These are phyloP conservation scores for Neoseiulus cucumeris DNA, from an alignment of 1,140 invertebrate genomes.

Conservation along the genomic window DNA sequence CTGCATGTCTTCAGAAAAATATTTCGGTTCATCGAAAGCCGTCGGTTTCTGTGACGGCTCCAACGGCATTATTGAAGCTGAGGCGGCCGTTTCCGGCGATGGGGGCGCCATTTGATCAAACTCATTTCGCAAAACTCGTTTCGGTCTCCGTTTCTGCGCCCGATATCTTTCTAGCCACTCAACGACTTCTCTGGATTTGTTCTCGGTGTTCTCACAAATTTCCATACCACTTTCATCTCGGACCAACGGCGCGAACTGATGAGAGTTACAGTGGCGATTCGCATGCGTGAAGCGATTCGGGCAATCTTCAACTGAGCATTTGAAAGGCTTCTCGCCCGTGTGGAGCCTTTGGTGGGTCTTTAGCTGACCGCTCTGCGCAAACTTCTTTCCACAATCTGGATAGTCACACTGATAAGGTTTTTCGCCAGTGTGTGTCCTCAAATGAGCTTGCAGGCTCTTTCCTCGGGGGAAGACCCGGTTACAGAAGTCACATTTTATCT, in stretches of 20 bases:
- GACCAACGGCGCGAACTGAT: conserved; percentile 25
- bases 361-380: conserved; percentile 60
- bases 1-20: background rate
- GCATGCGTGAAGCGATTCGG: conserved; percentile 54
- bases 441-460: conserved; percentile 57
- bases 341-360: conserved; percentile 62
- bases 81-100: background rate
- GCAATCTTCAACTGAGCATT: conserved; percentile 41
- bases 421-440: conserved; percentile 58
- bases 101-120: conserved; percentile 11
- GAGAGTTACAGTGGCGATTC: conserved; percentile 43
- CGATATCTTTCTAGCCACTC: conserved; percentile 4
- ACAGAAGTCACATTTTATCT: conserved; percentile 51
- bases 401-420: conserved; percentile 55
- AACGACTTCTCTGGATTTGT: background rate
- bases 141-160: background rate
- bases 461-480: conserved; percentile 54
- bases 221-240: conserved; percentile 17
- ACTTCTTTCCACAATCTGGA: conserved; percentile 48
- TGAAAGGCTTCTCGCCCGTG: conserved; percentile 60
- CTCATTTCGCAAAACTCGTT: background rate
- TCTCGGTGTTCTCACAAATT: background rate
- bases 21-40: background rate
- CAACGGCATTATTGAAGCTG: conserved; percentile 2
- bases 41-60: background rate